Percentiles rank a stretch among this genome's conserved stretches.
Evolutionary conservation across 2,113 vertebrate species (phyloP).

Genomic region (Tachysurus vachellii): DNA sequence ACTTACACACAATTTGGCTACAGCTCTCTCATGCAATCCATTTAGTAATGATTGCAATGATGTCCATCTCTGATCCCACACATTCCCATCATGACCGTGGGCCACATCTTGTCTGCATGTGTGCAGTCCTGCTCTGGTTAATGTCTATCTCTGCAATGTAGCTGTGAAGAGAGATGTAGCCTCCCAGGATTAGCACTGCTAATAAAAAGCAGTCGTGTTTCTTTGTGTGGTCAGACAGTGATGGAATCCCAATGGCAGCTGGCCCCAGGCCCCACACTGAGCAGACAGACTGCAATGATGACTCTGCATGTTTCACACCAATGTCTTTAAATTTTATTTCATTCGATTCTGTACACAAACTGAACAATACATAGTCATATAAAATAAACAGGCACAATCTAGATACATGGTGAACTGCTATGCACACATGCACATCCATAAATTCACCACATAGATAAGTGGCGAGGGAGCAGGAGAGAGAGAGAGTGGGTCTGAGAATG

Average conservation of each 20-base stretch:
- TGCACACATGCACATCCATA: conserved; percentile 12
- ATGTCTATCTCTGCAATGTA: conserved; percentile 53
- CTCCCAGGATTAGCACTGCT: conserved; percentile 23
- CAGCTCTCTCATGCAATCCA: conserved; percentile 3
- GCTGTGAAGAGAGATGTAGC: conserved; percentile 47
- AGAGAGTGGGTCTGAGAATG: conserved; percentile 49
- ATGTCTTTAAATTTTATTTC: conserved; percentile 21
- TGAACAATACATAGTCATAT: background rate
- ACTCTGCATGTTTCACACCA: conserved; percentile 20
- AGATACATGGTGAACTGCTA: background rate
- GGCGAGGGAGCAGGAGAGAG: background rate
- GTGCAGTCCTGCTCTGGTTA: conserved; percentile 13
- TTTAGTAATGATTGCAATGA: background rate
- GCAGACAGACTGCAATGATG: conserved; percentile 23
- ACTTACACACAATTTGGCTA: background rate
- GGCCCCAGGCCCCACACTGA: conserved; percentile 36
- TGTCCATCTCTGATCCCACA: conserved; percentile 15
- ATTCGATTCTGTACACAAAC: background rate
- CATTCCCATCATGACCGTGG: conserved; percentile 15
- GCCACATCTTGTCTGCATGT: conserved; percentile 37
- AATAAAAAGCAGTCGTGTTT: conserved; percentile 39
- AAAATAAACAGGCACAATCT: background rate
- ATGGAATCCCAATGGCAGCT: conserved; percentile 37
- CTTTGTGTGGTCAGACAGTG: conserved; percentile 28
- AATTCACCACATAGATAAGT: conserved; percentile 15